Evolutionary conservation across 1,140 invertebrate genomes (phyloP).

Genomic region (Phenacoccus solenopsis): DNA sequence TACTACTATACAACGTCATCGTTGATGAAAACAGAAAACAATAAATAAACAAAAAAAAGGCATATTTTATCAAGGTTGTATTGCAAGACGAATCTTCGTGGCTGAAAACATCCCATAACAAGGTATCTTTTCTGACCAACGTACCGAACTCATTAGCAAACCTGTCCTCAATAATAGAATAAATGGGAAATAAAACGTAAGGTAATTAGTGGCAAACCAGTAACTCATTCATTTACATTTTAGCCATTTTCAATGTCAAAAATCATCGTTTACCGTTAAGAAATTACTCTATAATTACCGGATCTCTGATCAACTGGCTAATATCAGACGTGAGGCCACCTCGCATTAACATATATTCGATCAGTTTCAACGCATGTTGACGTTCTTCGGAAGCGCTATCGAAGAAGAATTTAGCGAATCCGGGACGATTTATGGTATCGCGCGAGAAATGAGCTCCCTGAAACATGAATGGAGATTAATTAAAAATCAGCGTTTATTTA

Average conservation of each 20-base stretch:
- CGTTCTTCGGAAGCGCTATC: constrained; percentile 75
- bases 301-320: constrained; percentile 46
- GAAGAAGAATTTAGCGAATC: constrained; percentile 80
- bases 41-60: too few relatives aligned
- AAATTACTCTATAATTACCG: constrained; percentile 38
- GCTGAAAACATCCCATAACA: not conserved
- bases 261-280: constrained; percentile 20
- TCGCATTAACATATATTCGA: constrained; percentile 80
- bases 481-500: not conserved
- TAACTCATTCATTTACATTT: not conserved
- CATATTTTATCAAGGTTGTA: not conserved
- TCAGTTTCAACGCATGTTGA: constrained; percentile 77
- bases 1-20: not conserved
- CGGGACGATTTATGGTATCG: constrained; percentile 65
- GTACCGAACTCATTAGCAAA: not conserved
- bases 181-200: not conserved
- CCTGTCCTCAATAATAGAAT: not conserved
- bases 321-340: constrained; percentile 56
- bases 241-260: too few relatives aligned
- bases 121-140: not conserved
- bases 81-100: not conserved
- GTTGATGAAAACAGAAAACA: not conserved
- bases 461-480: too few relatives aligned
- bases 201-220: not conserved
- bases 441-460: constrained; percentile 68